These are phyloP conservation scores for Cinclus mexicanus DNA, from an alignment of 2,113 vertebrate species.

Conservation along the genomic window DNA sequence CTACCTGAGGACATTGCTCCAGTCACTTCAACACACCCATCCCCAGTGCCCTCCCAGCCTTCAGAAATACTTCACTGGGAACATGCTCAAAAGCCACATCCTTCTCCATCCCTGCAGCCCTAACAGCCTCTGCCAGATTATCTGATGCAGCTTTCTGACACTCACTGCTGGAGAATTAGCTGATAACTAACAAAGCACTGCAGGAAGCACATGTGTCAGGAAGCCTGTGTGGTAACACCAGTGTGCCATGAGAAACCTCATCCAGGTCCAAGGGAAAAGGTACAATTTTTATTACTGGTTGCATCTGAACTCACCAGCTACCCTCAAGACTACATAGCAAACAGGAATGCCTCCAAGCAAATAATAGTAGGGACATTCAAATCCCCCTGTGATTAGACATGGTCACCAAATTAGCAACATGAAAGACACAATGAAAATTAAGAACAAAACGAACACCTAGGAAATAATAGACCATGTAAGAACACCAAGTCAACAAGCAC, in stretches of 20 bases:
- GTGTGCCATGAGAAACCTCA: not conserved
- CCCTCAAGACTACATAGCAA: not conserved
- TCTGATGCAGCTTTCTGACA: not conserved
- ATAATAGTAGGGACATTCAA: not conserved
- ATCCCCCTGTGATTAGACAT: not conserved
- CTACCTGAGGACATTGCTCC: accelerated
- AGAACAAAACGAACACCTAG: not conserved
- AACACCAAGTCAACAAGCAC: not conserved
- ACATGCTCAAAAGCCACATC: not conserved
- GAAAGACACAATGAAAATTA: not conserved
- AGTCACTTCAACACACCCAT: not conserved
- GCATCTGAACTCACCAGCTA: not conserved
- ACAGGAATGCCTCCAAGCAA: not conserved
- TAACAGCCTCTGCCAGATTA: not conserved
- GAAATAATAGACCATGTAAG: not conserved
- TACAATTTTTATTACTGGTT: not conserved
- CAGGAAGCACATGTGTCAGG: not conserved
- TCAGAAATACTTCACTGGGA: not conserved
- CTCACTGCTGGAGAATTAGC: accelerated
- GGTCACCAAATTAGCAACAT: not conserved
- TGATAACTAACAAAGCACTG: not conserved
- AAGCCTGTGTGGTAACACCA: not conserved
- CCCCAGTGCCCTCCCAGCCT: not conserved
- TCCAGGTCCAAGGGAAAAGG: not conserved
- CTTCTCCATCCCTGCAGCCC: not conserved